These are phyloP conservation scores for Vireo griseus DNA, from an alignment of 2,797 vertebrate species.

Conservation along the genomic window DNA sequence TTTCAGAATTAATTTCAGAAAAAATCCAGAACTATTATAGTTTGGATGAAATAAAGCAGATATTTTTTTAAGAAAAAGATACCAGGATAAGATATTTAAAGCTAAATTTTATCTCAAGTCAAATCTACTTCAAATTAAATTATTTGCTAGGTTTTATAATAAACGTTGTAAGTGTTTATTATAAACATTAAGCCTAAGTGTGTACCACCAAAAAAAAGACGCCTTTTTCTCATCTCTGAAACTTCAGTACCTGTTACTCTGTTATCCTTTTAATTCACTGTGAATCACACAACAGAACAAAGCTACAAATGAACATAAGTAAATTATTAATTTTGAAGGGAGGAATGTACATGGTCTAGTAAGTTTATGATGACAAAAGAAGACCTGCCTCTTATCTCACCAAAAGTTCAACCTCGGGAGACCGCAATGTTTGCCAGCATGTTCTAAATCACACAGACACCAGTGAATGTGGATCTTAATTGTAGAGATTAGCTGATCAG, in stretches of 20 bases:
- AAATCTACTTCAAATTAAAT: not conserved
- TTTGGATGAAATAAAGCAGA: not conserved
- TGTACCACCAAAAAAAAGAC: not conserved
- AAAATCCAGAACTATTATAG: not conserved
- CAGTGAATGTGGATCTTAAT: not conserved
- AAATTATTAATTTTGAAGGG: slow-evolving; percentile 47
- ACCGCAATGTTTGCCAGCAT: slow-evolving; percentile 31
- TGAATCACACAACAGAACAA: not conserved
- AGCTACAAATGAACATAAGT: not conserved
- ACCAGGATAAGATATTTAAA: not conserved
- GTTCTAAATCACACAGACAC: slow-evolving; percentile 49
- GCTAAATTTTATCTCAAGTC: not conserved
- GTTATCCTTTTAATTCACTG: not conserved
- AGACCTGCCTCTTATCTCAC: slow-evolving; percentile 56
- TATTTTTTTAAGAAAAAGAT: no score
- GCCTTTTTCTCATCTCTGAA: not conserved
- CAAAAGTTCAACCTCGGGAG: slow-evolving; percentile 29
- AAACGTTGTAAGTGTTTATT: not conserved
- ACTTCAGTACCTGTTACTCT: not conserved
- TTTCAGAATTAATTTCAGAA: not conserved
- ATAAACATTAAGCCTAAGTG: not conserved
- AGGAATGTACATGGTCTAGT: not conserved
- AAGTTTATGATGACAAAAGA: slow-evolving; percentile 46
- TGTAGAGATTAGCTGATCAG: not conserved
- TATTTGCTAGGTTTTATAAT: not conserved